Evolutionary conservation across 2,888 invertebrate genomes (phyloP), one percentile per base, ranked within the genome.

Genomic region (Digitonthophagus gazella): DNA sequence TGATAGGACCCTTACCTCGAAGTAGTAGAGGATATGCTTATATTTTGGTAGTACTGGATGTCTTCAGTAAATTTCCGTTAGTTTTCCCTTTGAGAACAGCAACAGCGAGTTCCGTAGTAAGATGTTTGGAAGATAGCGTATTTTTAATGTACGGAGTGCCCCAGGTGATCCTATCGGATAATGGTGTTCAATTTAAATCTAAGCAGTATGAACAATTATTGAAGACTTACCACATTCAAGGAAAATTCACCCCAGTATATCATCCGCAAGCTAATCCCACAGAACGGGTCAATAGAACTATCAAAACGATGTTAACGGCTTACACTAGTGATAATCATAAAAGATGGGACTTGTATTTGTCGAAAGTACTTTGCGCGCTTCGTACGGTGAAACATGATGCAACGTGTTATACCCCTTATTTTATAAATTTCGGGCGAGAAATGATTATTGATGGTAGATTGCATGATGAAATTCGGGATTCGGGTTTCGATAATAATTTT

Each of bases 71-170:
- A 65, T 77, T 70, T 66, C 63, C 71, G 4, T 58, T 75, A 14
- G 65, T 73, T 1, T 74, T 73, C 58, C 74, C 77, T 0, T 4
- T 78, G 8, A 22, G 73, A n/a, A 69, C 20, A 8, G 75, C 76
- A 74, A 44, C 74, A 5, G 71, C 75, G 0, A 44, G 2, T 4
- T 14, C 56, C 2, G 55, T 76, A 1, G 64, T 67, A 0, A 58
- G 67, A 28, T 44, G 61, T 18, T 44, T 77, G 6, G 74, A 75
- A 63, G 71, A 76, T 4, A 15, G 72, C 5, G 72, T 76, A 0
- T 76, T 78, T 55, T 65, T 72, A 4, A 18, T 72, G 6, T 78
- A 75, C 71, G 76, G 76, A 4, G 75, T 75, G 15, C 75, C 76
- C 0, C 69, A 73, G 64, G 58, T 16, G 0, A 22, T 76, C 3